Conservation (phyloP, 2,888 invertebrate genomes). For the Cheilosia grossa region DNA sequence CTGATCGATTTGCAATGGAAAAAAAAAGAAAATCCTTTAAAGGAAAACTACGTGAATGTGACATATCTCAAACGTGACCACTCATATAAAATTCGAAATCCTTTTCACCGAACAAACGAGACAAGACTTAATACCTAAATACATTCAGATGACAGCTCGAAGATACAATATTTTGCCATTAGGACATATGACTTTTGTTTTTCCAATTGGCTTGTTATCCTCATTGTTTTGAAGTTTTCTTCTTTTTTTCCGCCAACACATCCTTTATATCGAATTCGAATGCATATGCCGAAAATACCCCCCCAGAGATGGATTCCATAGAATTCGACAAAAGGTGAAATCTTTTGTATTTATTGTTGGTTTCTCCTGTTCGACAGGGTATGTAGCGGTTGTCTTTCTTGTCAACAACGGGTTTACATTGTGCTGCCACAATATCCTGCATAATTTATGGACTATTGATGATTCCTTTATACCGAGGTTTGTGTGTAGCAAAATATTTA, state of each 20-base stretch:
- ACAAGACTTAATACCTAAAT: constrained; percentile 44
- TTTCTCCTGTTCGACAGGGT: constrained; percentile 2
- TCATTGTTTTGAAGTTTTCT: constrained; percentile 48
- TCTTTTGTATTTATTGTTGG: constrained; percentile 46
- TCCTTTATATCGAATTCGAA: constrained; percentile 20
- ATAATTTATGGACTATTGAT: constrained; percentile 52
- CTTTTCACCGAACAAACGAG: constrained; percentile 30
- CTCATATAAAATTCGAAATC: constrained; percentile 47
- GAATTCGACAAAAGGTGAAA: constrained; percentile 39
- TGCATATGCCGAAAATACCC: constrained; percentile 29
- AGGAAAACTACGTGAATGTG: constrained; percentile 5
- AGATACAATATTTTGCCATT: constrained; percentile 64
- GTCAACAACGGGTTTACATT: not conserved
- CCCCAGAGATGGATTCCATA: constrained; percentile 18
- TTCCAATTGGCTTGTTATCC: constrained; percentile 65
- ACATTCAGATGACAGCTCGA: constrained; percentile 44
- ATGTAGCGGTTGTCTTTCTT: constrained; percentile 2
- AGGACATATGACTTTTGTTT: constrained; percentile 63
- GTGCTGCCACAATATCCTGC: constrained; percentile 30
- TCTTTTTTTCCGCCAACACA: constrained; percentile 8
- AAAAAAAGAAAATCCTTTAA: not conserved
- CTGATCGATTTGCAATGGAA: constrained; percentile 21
- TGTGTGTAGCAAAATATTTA: not conserved
- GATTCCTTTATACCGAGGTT: constrained; percentile 21
- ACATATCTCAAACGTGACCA: constrained; percentile 52